Evolutionary conservation across 1,140 invertebrate species (phyloP).

Genomic region (Mercenaria mercenaria): DNA sequence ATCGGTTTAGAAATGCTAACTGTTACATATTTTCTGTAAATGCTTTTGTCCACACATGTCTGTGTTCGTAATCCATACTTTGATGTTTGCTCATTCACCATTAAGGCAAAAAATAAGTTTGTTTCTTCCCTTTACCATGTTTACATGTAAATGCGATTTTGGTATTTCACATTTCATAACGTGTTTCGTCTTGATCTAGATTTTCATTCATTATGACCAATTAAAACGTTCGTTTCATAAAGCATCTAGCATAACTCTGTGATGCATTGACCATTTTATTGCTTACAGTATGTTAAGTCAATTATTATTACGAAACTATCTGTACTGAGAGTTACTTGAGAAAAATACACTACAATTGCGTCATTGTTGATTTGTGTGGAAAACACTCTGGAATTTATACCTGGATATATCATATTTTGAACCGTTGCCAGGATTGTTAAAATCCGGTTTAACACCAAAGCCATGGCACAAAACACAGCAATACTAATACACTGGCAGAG

Average conservation of each 20-base stretch:
- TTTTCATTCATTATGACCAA: not conserved
- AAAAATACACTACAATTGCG: not conserved
- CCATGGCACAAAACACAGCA: not conserved
- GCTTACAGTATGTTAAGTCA: not conserved
- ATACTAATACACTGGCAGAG: not conserved
- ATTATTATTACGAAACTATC: not conserved
- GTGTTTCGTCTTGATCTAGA: not conserved
- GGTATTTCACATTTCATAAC: not conserved
- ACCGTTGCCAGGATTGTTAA: not conserved
- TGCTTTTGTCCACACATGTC: not conserved
- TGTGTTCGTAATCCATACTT: not conserved
- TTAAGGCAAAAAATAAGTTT: not conserved
- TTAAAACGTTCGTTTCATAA: not conserved
- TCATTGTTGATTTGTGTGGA: not conserved
- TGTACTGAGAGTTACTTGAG: not conserved
- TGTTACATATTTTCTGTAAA: not conserved
- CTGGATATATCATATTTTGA: constrained; percentile 2
- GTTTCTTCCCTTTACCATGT: not conserved
- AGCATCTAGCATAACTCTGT: not conserved
- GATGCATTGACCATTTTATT: not conserved
- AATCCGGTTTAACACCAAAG: not conserved
- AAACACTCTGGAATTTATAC: constrained; percentile 9
- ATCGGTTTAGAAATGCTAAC: not conserved
- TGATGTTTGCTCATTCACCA: not conserved
- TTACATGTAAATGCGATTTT: not conserved